Evolutionary conservation across 2,888 invertebrate species (phyloP).

Genomic region (Dendrolimus houi): DNA sequence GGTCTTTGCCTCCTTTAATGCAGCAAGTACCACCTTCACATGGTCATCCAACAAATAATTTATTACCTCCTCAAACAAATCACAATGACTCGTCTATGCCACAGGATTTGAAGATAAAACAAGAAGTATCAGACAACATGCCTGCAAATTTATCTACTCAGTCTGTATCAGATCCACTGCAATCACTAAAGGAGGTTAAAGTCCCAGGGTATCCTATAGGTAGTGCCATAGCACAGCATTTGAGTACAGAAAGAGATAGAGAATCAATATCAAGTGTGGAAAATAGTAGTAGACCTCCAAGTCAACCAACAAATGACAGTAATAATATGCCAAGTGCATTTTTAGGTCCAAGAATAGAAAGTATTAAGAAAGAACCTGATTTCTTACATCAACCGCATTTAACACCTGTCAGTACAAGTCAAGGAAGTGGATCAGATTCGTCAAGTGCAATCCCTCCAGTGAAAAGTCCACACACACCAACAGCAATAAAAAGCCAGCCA

Average conservation of each 20-base stretch:
- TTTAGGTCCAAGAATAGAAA: conserved; percentile 81
- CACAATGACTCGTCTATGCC: conserved; percentile 66
- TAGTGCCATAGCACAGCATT: conserved; percentile 66
- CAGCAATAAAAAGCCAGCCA: conserved; percentile 69
- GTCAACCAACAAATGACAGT: conserved; percentile 66
- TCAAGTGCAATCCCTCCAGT: conserved; percentile 74
- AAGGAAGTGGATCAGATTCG: conserved; percentile 57
- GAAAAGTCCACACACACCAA: conserved; percentile 71
- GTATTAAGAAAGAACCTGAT: conserved; percentile 86
- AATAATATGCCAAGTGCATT: conserved; percentile 71
- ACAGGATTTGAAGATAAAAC: conserved; percentile 71
- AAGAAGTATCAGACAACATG: conserved; percentile 71
- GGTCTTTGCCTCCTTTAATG: conserved; percentile 51
- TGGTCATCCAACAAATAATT: conserved; percentile 40
- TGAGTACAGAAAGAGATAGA: conserved; percentile 66
- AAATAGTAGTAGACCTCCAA: conserved; percentile 64
- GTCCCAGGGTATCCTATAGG: conserved; percentile 83
- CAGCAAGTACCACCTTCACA: conserved; percentile 59
- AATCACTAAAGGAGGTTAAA: conserved; percentile 87
- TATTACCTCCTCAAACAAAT: conserved; percentile 43
- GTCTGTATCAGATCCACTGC: conserved; percentile 80
- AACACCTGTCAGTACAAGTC: conserved; percentile 70
- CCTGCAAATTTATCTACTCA: conserved; percentile 71
- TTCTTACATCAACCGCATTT: conserved; percentile 67
- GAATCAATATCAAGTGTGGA: conserved; percentile 67